A percentile compares a stretch with the other conserved stretches of the same genome.
Conservation (phyloP, 1,140 invertebrate species). For the Cardiocondyla obscurior region DNA sequence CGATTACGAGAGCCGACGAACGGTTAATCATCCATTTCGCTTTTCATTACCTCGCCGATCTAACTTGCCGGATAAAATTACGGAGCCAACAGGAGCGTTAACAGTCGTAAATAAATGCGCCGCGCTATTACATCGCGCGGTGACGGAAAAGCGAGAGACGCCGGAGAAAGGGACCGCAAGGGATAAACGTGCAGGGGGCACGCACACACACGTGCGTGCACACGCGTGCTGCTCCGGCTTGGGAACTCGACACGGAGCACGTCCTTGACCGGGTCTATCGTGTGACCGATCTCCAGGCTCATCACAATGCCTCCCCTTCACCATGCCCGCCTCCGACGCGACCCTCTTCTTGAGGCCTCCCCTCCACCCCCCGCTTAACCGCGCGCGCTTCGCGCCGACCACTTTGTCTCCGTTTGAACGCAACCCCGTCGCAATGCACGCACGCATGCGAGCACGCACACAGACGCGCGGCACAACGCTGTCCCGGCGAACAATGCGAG, state of each 20-base stretch:
- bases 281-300: slow-evolving; percentile 81
- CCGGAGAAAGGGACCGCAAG: slow-evolving; percentile 10
- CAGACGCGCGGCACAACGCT: background rate
- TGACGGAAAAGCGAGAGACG: slow-evolving; percentile 18
- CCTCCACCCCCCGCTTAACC: slow-evolving; percentile 30
- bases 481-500: slow-evolving; percentile 35
- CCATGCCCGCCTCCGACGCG: slow-evolving; percentile 35
- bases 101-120: background rate
- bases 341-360: slow-evolving; percentile 53
- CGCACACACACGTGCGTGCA: slow-evolving; percentile 33
- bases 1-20: background rate
- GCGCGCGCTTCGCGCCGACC: slow-evolving; percentile 36
- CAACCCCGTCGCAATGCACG: slow-evolving; percentile 43
- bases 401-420: slow-evolving; percentile 57
- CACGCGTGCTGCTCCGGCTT: slow-evolving; percentile 74
- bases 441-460: background rate
- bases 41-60: slow-evolving; percentile 5
- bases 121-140: background rate
- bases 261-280: slow-evolving; percentile 84
- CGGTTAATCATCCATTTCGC: slow-evolving; percentile 33
- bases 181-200: background rate
- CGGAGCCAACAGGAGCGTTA: background rate
- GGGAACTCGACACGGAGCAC: slow-evolving; percentile 80
- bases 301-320: slow-evolving; percentile 78
- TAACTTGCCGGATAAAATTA: slow-evolving; percentile 1